Conservation (phyloP, 2,797 vertebrate species). For the Cryptoprocta ferox region DNA sequence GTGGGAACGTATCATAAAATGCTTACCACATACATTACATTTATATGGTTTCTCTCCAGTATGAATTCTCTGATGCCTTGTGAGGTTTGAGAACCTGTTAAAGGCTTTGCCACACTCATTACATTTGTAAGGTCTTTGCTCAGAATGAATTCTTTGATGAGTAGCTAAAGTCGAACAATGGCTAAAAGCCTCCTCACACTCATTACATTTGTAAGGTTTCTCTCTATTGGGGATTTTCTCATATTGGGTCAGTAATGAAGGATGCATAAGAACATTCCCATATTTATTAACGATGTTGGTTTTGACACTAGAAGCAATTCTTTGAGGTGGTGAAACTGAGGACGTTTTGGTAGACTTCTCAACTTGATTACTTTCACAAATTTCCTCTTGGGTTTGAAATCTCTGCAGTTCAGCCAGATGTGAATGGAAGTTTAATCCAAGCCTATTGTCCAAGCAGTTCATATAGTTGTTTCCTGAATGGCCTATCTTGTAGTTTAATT, state of each 20-base stretch:
- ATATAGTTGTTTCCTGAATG: background rate
- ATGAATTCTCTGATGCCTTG: conserved; percentile 62
- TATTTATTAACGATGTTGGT: background rate
- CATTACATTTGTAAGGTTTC: background rate
- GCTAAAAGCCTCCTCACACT: conserved; percentile 5
- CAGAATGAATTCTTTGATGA: conserved; percentile 51
- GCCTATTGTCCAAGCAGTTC: background rate
- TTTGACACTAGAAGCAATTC: background rate
- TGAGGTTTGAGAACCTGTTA: background rate
- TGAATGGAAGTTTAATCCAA: background rate
- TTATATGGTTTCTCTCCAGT: conserved; percentile 72
- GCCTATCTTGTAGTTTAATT: background rate
- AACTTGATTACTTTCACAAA: background rate
- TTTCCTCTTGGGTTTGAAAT: background rate
- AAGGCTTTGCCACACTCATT: conserved; percentile 31
- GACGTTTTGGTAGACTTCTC: background rate
- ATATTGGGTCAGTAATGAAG: background rate
- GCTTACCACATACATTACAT: conserved; percentile 70
- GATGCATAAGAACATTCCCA: background rate
- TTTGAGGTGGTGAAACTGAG: background rate
- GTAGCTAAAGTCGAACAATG: background rate
- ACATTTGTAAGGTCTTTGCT: background rate
- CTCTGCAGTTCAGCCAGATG: background rate
- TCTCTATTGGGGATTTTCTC: background rate
- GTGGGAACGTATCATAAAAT: conserved; percentile 61